These are phyloP conservation scores for Stegastes partitus DNA, from an alignment of 2,113 vertebrate genomes.

Conservation along the genomic window DNA sequence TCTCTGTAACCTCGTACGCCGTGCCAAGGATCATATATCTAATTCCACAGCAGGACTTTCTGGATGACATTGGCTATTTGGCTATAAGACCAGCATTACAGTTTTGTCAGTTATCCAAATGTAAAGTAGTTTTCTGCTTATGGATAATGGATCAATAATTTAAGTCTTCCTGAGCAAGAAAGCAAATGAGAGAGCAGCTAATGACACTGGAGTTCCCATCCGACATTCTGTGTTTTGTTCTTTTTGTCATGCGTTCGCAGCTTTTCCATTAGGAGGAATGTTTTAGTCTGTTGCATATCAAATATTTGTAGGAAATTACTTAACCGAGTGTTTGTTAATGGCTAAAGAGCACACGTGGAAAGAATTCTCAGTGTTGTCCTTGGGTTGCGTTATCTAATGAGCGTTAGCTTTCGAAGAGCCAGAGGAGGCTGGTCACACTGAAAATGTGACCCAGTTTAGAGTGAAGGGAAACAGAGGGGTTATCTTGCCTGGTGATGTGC, in stretches of 20 bases:
- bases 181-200: not conserved
- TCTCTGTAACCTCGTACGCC: slow-evolving; percentile 41
- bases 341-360: not conserved
- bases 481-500: slow-evolving; percentile 26
- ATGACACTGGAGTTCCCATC: not conserved
- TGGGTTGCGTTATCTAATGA: slow-evolving; percentile 4
- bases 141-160: slow-evolving; percentile 37
- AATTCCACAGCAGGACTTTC: slow-evolving; percentile 27
- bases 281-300: not conserved
- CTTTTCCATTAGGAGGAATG: not conserved
- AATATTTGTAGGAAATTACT: slow-evolving; percentile 18
- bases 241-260: not conserved
- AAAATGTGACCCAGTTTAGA: slow-evolving; percentile 53
- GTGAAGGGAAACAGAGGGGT: slow-evolving; percentile 6
- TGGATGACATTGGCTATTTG: slow-evolving; percentile 45
- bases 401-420: slow-evolving; percentile 35
- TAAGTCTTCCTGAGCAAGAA: not conserved
- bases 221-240: not conserved
- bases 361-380: not conserved
- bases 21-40: slow-evolving; percentile 56
- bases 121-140: slow-evolving; percentile 15
- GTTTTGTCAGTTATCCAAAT: slow-evolving; percentile 56
- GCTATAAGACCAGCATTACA: slow-evolving; percentile 30
- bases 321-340: not conserved
- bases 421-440: slow-evolving; percentile 15